phyloP scores from a whole-genome alignment of 1,140 invertebrate species.

The Homalodisca vitripennis region DNA sequence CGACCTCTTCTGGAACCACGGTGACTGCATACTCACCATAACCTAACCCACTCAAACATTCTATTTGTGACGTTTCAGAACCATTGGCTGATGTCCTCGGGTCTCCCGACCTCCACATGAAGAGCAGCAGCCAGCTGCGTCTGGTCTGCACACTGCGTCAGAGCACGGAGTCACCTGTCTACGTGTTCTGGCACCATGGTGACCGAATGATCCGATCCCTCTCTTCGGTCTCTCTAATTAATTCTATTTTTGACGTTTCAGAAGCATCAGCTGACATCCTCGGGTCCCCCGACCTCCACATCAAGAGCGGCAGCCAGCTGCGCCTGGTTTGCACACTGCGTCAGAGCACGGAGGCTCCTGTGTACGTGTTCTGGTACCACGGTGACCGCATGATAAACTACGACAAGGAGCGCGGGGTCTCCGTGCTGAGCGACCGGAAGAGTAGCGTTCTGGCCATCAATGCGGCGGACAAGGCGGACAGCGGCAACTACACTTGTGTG shows the following conservation, averaged over 20 bases:
- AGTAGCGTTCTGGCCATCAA: conserved; percentile 65
- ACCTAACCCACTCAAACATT: too few relatives aligned
- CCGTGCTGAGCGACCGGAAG: conserved; percentile 49
- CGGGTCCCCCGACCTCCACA: conserved; percentile 71
- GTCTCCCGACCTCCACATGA: conserved; percentile 71
- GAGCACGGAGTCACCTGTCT: conserved; percentile 71
- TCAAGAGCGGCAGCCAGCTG: conserved; percentile 70
- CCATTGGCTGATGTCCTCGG: conserved; percentile 74
- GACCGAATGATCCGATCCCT: conserved; percentile 53
- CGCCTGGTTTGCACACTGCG: conserved; percentile 68
- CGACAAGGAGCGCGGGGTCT: conserved; percentile 44
- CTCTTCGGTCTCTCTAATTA: too few relatives aligned
- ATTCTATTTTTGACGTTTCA: conserved; percentile 50
- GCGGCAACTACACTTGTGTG: conserved; percentile 86
- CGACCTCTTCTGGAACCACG: too few relatives aligned
- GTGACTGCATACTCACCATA: too few relatives aligned
- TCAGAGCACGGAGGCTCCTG: conserved; percentile 68
- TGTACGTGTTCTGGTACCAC: conserved; percentile 75
- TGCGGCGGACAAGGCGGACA: conserved; percentile 66
- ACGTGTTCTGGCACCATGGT: conserved; percentile 70
- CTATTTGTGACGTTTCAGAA: too few relatives aligned
- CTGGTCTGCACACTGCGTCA: conserved; percentile 68
- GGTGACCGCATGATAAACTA: conserved; percentile 55
- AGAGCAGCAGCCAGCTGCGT: conserved; percentile 67
- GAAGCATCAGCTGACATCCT: conserved; percentile 73